These are phyloP conservation scores for Drosophila jambulina DNA, from an alignment of 1,140 invertebrate genomes.

Conservation along the genomic window DNA sequence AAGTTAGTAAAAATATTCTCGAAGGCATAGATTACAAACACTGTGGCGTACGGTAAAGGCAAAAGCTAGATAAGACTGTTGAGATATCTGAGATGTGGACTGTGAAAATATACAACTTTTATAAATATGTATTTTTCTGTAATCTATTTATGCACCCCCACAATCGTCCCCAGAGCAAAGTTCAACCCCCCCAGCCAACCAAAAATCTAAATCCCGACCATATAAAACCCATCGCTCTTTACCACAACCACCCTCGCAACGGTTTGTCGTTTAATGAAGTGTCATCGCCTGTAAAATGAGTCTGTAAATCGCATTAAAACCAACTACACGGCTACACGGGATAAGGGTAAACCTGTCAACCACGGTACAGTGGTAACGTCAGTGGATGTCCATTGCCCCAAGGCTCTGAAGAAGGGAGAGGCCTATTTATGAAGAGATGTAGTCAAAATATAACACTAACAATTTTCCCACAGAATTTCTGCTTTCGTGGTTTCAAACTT, in stretches of 20 bases:
- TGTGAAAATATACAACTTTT: slow-evolving; percentile 58
- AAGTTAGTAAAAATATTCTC: not conserved
- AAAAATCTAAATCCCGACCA: slow-evolving; percentile 8
- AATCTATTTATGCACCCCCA: slow-evolving; percentile 79
- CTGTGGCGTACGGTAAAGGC: slow-evolving; percentile 40
- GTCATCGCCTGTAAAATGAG: slow-evolving; percentile 84
- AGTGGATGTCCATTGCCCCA: slow-evolving; percentile 49
- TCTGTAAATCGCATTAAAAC: slow-evolving; percentile 82
- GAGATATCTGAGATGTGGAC: slow-evolving; percentile 37
- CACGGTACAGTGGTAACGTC: slow-evolving; percentile 40
- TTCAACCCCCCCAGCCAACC: slow-evolving; percentile 24
- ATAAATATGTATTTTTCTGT: slow-evolving; percentile 77
- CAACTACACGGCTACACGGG: slow-evolving; percentile 72
- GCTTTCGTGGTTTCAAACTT: not conserved
- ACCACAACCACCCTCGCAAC: slow-evolving; percentile 58
- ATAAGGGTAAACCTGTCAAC: slow-evolving; percentile 74
- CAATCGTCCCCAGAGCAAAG: slow-evolving; percentile 27
- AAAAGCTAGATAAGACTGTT: slow-evolving; percentile 55
- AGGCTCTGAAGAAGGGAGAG: slow-evolving; percentile 7
- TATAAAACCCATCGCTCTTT: slow-evolving; percentile 23
- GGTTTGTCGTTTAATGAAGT: slow-evolving; percentile 80
- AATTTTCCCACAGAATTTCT: slow-evolving; percentile 27
- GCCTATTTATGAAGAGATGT: not conserved
- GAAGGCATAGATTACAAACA: not conserved
- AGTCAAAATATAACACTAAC: slow-evolving; percentile 23